Base-by-base conservation (phyloP, 2,113 vertebrate genomes). In the Bucco capensis region DNA sequence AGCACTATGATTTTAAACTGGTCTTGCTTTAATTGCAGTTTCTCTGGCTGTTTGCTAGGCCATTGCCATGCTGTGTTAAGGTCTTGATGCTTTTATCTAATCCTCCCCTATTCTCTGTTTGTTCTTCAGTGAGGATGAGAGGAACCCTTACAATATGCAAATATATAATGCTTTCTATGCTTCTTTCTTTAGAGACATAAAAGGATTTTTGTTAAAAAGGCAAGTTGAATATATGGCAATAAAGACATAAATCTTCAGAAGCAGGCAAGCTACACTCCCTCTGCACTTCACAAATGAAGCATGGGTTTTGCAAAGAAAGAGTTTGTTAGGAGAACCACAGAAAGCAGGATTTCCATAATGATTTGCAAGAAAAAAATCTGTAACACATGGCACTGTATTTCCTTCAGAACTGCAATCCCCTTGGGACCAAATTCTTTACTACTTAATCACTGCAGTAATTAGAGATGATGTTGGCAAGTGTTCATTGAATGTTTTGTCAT, bases 361-460 rank as follows among this genome's bases (percentile, higher is more conserved):
- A 96, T 88, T 87, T 96, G 88, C 82, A 92, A 93, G 89, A 88
- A 94, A 94, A 92, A 95, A 94, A 50, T 86, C 70, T 94, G 87
- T 75, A 97, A 94, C 97, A 97, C 96, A 97, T 96, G 95, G 95
- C 90, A 89, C 74, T 1, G 18, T 88, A 94, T 95, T 95, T 93
- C 94, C 92, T 95, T 95, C 92, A 96, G 96, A 93, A 95, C 93
- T 92, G 86, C 65, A 90, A 79, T 75, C 65, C 96, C 69, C 88
- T 67, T 90, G 94, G 94, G 95, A 96, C 79, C 65, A 76, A 92
- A 67, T 94, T 94, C 96, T 96, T 95, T 95, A 93, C 94, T 95
- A 91, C 78, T 96, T 96, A 95, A 96, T 97, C 96, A 92, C 88
- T 94, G 90, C 56, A 79, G 95, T 97, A 97, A 97, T 97, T 97